Conservation (phyloP, 2,797 vertebrate species). For the Ispidina lecontei region DNA sequence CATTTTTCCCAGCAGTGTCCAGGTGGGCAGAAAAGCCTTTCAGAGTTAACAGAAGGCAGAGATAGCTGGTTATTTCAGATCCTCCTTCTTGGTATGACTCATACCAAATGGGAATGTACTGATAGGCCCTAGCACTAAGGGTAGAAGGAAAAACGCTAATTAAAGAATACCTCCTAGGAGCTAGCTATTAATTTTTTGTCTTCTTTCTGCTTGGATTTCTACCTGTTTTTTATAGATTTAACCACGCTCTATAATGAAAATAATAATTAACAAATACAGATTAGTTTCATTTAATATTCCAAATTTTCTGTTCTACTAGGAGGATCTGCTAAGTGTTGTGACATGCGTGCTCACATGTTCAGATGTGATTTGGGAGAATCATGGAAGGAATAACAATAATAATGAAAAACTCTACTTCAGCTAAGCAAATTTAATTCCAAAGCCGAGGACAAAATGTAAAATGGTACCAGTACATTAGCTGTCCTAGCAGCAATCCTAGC, state of each 20-base stretch:
- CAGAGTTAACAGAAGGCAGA: slow-evolving; percentile 5
- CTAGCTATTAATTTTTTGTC: background rate
- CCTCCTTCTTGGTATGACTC: background rate
- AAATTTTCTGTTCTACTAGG: background rate
- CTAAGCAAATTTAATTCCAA: slow-evolving; percentile 50
- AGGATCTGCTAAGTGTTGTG: background rate
- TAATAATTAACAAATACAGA: background rate
- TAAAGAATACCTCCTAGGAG: background rate
- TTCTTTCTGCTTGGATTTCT: background rate
- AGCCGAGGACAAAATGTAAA: slow-evolving; percentile 17
- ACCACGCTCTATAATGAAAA: background rate
- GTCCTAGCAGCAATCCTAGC: slow-evolving; percentile 33
- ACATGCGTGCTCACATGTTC: background rate
- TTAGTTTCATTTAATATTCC: slow-evolving; percentile 1
- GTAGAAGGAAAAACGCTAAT: background rate
- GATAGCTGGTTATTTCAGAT: slow-evolving; percentile 25
- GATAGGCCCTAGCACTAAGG: background rate
- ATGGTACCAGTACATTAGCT: slow-evolving; percentile 18
- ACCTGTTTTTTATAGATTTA: background rate
- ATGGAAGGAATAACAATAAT: background rate
- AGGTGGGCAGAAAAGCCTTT: background rate
- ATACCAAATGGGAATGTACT: background rate
- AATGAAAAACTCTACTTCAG: slow-evolving; percentile 13
- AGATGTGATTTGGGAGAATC: background rate
- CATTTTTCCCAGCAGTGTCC: background rate